Evolutionary conservation across 2,797 vertebrate genomes (phyloP).

Genomic region (Hippopotamyrus pictus): DNA sequence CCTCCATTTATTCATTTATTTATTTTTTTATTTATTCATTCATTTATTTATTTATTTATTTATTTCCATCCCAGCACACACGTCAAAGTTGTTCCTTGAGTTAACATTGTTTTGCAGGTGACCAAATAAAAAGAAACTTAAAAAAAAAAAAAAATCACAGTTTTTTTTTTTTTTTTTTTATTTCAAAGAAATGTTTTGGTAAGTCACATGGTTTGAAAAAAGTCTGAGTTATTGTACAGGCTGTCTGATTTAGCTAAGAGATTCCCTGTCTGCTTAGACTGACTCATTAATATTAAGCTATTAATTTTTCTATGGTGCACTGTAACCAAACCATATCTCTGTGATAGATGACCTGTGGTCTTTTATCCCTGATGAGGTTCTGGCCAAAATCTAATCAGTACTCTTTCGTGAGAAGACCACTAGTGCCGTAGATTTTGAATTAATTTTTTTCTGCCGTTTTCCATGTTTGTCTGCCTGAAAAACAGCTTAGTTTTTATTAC

Average conservation of each 20-base stretch:
- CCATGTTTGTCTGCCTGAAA: background rate
- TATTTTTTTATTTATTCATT: background rate
- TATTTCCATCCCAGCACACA: background rate
- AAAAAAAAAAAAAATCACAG: background rate
- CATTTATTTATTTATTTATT: background rate
- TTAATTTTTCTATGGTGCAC: constrained; percentile 4
- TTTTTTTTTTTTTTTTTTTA: background rate
- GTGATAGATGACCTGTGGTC: background rate
- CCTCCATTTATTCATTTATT: background rate
- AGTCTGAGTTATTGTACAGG: background rate
- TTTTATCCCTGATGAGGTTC: background rate
- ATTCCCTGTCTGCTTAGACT: background rate
- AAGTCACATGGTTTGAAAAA: background rate
- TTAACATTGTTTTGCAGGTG: background rate
- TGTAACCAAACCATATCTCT: constrained; percentile 3
- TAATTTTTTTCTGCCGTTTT: background rate
- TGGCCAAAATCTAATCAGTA: constrained; percentile 14
- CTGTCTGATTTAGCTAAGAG: background rate
- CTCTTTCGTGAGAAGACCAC: background rate
- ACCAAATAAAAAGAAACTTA: background rate
- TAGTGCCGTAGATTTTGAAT: background rate
- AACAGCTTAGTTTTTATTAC: background rate
- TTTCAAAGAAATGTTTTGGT: background rate
- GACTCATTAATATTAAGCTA: constrained; percentile 10
- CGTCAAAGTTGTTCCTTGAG: background rate